phyloP scores from a whole-genome alignment of 2,888 invertebrate genomes.

The Spisula solida region DNA sequence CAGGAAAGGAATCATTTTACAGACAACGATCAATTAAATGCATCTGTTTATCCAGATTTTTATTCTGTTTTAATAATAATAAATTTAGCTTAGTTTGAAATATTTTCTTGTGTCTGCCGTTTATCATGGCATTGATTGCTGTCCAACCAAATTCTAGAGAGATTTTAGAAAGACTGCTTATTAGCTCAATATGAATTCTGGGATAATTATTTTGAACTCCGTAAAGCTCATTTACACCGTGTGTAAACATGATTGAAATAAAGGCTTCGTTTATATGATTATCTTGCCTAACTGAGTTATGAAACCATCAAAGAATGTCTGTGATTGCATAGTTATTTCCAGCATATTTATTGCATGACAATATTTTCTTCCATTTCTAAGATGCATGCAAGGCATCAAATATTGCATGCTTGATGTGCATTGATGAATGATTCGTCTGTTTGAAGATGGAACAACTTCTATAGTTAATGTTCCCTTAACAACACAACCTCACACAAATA shows the following conservation, averaged over 20 bases:
- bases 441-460: slow-evolving; percentile 9
- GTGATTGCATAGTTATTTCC: slow-evolving; percentile 6
- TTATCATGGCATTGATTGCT: no score
- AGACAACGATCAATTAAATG: background rate
- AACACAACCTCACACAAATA: background rate
- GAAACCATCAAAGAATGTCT: background rate
- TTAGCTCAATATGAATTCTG: no score
- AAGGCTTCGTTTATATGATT: background rate
- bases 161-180: no score
- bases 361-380: background rate
- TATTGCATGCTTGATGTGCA: background rate
- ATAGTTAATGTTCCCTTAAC: background rate
- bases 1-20: no score
- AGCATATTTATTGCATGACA: background rate
- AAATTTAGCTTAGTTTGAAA: no score
- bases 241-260: no score
- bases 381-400: background rate
- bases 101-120: no score
- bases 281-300: background rate
- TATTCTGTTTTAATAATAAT: no score
- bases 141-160: no score
- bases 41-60: background rate
- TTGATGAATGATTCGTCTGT: background rate
- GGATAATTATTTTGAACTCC: no score
- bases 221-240: no score